Evolutionary conservation across 1,140 invertebrate genomes (phyloP).

Genomic region (Drosophila pruinosa): DNA sequence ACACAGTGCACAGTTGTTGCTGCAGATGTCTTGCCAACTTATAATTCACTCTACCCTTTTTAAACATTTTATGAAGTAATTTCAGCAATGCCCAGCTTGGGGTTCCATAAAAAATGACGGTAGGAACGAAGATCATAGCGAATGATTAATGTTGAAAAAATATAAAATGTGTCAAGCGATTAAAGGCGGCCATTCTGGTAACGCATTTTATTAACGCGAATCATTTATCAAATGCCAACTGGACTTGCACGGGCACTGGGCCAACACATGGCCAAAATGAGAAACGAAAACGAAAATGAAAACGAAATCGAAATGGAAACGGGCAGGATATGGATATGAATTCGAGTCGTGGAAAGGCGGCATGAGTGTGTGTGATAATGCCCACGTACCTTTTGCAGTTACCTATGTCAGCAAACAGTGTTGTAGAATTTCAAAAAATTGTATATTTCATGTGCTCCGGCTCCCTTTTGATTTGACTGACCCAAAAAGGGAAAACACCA

Average conservation of each 20-base stretch:
- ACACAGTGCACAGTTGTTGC: background rate
- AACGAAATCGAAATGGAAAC: background rate
- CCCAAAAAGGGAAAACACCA: constrained; percentile 20
- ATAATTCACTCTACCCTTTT: constrained; percentile 8
- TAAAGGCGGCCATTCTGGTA: constrained; percentile 63
- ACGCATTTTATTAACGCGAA: constrained; percentile 69
- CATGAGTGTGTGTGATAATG: constrained; percentile 70
- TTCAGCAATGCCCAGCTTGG: background rate
- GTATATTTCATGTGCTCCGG: constrained; percentile 49
- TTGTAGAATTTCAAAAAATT: constrained; percentile 53
- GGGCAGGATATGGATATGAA: constrained; percentile 1
- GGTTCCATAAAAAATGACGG: constrained; percentile 32
- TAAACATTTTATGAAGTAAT: constrained; percentile 6
- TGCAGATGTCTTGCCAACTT: background rate
- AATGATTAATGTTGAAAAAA: constrained; percentile 72
- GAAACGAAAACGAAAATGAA: constrained; percentile 7
- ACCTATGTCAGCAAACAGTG: constrained; percentile 25
- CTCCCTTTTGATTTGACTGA: constrained; percentile 23
- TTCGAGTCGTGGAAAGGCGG: constrained; percentile 39
- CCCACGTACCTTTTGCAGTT: constrained; percentile 16
- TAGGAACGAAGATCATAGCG: constrained; percentile 49
- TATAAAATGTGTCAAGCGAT: constrained; percentile 71
- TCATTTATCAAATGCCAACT: constrained; percentile 66
- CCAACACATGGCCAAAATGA: constrained; percentile 1
- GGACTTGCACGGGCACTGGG: background rate